These are phyloP conservation scores for Muscidifurax raptorellus DNA, from an alignment of 1,140 invertebrate genomes.

Conservation along the genomic window DNA sequence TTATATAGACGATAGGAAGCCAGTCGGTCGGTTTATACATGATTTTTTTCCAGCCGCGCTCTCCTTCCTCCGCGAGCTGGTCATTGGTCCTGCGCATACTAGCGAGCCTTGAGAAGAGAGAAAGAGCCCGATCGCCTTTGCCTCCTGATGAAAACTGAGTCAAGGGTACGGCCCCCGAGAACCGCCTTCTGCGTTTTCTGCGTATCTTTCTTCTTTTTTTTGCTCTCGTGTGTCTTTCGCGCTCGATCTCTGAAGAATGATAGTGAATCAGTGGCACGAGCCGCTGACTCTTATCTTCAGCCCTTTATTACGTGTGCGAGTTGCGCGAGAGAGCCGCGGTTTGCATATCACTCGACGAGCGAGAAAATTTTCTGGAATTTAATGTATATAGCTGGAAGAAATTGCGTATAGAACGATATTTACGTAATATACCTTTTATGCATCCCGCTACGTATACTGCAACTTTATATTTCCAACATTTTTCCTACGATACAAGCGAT, in stretches of 20 bases:
- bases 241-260: conserved; percentile 8
- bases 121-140: conserved; percentile 34
- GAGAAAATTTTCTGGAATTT: too few species aligned
- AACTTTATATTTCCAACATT: too few species aligned
- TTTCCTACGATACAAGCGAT: too few species aligned
- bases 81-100: conserved; percentile 38
- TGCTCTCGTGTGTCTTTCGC: background rate
- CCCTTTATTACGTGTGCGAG: background rate
- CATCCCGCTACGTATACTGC: too few species aligned
- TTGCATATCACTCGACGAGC: too few species aligned
- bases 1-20: conserved; percentile 51
- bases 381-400: background rate
- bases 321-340: too few species aligned
- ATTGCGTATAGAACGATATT: background rate
- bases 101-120: conserved; percentile 33
- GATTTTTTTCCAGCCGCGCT: conserved; percentile 15
- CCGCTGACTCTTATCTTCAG: background rate
- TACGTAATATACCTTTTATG: background rate
- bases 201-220: background rate
- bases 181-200: background rate
- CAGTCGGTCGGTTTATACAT: background rate
- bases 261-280: conserved; percentile 4
- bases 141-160: conserved; percentile 38
- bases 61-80: conserved; percentile 7
- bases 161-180: conserved; percentile 40